Evolutionary conservation across 2,113 vertebrate species (phyloP), one percentile per base, ranked within the genome.

Genomic region (Puffinus mauretanicus): DNA sequence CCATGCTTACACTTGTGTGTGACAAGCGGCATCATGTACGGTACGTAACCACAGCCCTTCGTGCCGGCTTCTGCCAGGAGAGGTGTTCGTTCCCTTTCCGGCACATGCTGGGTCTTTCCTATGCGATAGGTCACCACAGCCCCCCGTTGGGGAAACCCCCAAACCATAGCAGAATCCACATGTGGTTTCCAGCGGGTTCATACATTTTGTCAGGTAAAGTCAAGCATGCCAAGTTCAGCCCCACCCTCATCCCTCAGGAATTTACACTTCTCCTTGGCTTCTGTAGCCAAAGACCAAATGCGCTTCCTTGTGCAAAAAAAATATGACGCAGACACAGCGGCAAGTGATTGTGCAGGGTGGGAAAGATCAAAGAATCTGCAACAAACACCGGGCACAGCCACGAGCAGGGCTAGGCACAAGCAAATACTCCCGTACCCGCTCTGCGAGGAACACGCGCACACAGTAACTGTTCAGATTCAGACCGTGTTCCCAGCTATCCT

Each of bases 271-370:
- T 81, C 34, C 38, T 49, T 62, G 54, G 62, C 9, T 61, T 90
- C 82, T 81, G 32, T 54, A 57, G 72, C 27, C 21, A 3, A 64
- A 60, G 44, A 57, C 7, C 30, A 69, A 60, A 64, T 20, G 18
- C 1, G 7, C 21, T 17, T 34, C 19, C 29, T 44, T 3, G 1
- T 46, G 32, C 25, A n/a, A 80, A 85, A 85, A 30, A 61, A 62
- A 40, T 8, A 22, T 0, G 1, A 26, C 0, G 0, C 44, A 78
- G 64, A 72, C 0, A 1, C 27, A 16, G 62, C 1, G 1, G 38
- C 32, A 77, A 72, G 36, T 1, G 4, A 3, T 22, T 32, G 19
- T 22, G 46, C 34, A 12, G 46, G 11, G 30, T 54, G 38, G 27
- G 47, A 82, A 57, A 5, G 2, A 46, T 7, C 42, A 75, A 79